Base-by-base conservation (phyloP, 2,888 invertebrate species). In the Andrena flavipes region DNA sequence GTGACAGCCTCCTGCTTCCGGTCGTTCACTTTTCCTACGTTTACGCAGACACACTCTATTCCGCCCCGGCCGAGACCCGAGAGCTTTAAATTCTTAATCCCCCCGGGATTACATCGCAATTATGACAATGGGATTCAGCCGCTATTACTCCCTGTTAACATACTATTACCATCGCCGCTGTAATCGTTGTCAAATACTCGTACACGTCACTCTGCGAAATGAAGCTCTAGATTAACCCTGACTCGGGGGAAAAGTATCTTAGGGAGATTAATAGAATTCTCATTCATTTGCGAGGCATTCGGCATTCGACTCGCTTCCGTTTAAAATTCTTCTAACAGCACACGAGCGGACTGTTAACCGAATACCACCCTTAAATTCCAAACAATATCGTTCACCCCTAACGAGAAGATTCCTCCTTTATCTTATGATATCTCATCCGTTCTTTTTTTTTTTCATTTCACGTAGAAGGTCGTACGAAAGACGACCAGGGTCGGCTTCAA, bases 21-120 rank as follows among this genome's bases (percentile, higher is more conserved):
- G 56, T 71, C 74, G 70, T 77, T 71, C 70, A 54, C 74, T 70
- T 74, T 51, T 71, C 67, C 82, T 54, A 54, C 82, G 74, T 82
- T 77, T 54, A 83, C 77, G 70, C 83, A 68, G 74, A 74, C 76
- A 74, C 65, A 20, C 49, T 5, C 42, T 33, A n/a, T 72, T 72
- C 60, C 65, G 20, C 20, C 35, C 30, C 67, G 16, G 10, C 49
- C 51, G 59, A 59, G 68, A 42, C 30, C 10, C 33, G 64, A 60
- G 54, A 16, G 60, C 60, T 81, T 77, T 74, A 74, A 67, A 82
- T 82, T 82, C 82, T 73, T 77, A 82, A 82, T 73, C 82, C 73
- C 42, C 51, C 1, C 20, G 48, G 69, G 72, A 83, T 82, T 77
- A 83, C 67, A 64, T 83, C 76, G 67, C 82, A 77, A 83, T 82